Evolutionary conservation across 2,888 invertebrate genomes (phyloP).

Genomic region (Harmothoe impar): DNA sequence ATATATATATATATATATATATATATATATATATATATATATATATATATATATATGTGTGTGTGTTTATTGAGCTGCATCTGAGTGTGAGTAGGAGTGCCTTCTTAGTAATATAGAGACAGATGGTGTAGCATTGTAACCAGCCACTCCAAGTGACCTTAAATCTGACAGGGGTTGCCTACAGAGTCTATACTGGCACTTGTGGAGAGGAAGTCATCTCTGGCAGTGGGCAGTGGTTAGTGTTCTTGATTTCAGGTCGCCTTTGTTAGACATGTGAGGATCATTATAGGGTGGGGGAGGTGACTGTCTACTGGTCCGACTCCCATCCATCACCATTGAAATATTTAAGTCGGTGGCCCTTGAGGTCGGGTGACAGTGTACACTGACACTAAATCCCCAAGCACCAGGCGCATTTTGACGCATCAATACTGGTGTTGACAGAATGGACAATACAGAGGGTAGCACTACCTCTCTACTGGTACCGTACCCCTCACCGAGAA

Average conservation of each 20-base stretch:
- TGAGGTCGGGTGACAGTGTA: conserved; percentile 60
- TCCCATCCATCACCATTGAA: conserved; percentile 60
- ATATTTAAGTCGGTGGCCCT: conserved; percentile 55
- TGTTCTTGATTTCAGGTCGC: neutral
- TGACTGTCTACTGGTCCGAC: neutral
- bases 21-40: too few species aligned
- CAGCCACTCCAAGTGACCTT: too few species aligned
- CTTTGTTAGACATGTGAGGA: neutral
- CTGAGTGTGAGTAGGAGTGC: too few species aligned
- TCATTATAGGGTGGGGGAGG: conserved; percentile 43
- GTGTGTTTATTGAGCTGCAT: too few species aligned
- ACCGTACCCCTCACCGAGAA: neutral
- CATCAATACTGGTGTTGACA: conserved; percentile 60
- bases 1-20: too few species aligned
- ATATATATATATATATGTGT: too few species aligned
- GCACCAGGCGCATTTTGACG: conserved; percentile 52
- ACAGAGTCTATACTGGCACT: too few species aligned
- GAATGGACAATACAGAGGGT: conserved; percentile 49
- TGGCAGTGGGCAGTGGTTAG: neutral
- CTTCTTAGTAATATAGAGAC: too few species aligned
- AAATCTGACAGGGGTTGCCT: too few species aligned
- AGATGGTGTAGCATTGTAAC: too few species aligned
- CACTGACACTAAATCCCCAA: conserved; percentile 59
- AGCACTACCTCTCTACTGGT: neutral
- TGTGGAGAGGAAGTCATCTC: too few species aligned